Conservation (phyloP, 1,140 invertebrate genomes). For the Psix sp. region DNA sequence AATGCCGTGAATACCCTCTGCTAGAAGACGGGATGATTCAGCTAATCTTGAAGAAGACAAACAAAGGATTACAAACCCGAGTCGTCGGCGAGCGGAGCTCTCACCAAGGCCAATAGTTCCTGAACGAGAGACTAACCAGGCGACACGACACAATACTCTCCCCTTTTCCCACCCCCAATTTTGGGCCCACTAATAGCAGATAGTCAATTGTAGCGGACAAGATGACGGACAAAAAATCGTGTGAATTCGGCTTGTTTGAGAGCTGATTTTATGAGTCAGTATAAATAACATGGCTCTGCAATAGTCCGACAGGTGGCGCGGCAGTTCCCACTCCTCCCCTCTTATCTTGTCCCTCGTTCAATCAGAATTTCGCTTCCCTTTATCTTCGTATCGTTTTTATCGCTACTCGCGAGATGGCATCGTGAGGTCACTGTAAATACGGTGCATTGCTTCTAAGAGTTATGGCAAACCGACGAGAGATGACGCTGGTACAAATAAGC, state of each 20-base stretch:
- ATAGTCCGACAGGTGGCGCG: too few species aligned
- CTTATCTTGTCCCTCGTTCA: not conserved
- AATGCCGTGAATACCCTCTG: not conserved
- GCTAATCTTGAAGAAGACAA: not conserved
- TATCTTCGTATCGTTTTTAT: conserved; percentile 16
- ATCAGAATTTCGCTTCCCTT: not conserved
- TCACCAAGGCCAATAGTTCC: conserved; percentile 43
- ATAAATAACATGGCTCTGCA: too few species aligned
- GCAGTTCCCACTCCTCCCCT: too few species aligned
- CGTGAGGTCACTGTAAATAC: conserved; percentile 40
- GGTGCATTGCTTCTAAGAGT: conserved; percentile 44
- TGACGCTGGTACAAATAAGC: conserved; percentile 12
- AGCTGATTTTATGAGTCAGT: too few species aligned
- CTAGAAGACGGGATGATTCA: conserved; percentile 10
- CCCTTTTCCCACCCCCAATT: too few species aligned
- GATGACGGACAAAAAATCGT: conserved; percentile 24
- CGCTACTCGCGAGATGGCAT: conserved; percentile 9
- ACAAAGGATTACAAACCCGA: not conserved
- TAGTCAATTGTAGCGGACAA: conserved; percentile 48
- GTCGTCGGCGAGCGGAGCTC: conserved; percentile 3
- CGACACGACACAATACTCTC: conserved; percentile 49
- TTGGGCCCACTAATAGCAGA: conserved; percentile 47
- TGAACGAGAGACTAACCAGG: conserved; percentile 52
- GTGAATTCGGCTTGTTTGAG: too few species aligned
- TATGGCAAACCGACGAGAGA: conserved; percentile 14